Base-by-base conservation (phyloP, 2,888 invertebrate genomes). In the Rotaria sp. region DNA sequence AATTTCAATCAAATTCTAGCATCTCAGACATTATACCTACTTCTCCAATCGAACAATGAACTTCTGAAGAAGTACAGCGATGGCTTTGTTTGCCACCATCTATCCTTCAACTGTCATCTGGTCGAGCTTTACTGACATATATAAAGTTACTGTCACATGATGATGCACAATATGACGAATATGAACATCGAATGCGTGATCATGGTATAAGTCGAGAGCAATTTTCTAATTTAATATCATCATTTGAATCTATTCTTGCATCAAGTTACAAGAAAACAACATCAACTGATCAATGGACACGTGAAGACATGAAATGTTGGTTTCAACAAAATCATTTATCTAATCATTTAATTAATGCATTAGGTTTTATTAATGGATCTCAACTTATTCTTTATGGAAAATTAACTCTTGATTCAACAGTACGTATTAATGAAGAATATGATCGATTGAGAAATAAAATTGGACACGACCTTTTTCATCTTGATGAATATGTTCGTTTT, bases 261-360 rank as follows among this genome's bases (percentile, higher is more conserved):
- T 38, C 18, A 2, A 15, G 38, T 13, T 1, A 35, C 0, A 38
- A 1, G 2, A 0, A 0, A 35, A 38, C 38, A 2, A 21, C 7
- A n/a, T 57, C n/a, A n/a, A 2, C n/a, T 7, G 57, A 35, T 15
- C 21, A 74, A 18, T 74, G 74, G 74, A 74, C 38, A 21, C 24
- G 13, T 3, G 45, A 80, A 26, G 75, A 80, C 7, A 26, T 80
- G 1, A 38, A 80, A 45, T n/a, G 0, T 38, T 80, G 75, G 75
- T 80, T 80, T 80, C 75, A 45, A 26, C 41, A 41, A 26, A 45
- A 80, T 80, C 4, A 41, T 26, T 38, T 80, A 45, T 45, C 75
- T 0, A 7, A 38, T 38, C 2, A 1, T 45, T n/a, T 80, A 45
- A 45, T 45, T 2, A n/a, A 80, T 45, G 26, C 11, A 13, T 26